phyloP scores from a whole-genome alignment of 1,140 invertebrate genomes.

The Coenobita brevimanus region DNA sequence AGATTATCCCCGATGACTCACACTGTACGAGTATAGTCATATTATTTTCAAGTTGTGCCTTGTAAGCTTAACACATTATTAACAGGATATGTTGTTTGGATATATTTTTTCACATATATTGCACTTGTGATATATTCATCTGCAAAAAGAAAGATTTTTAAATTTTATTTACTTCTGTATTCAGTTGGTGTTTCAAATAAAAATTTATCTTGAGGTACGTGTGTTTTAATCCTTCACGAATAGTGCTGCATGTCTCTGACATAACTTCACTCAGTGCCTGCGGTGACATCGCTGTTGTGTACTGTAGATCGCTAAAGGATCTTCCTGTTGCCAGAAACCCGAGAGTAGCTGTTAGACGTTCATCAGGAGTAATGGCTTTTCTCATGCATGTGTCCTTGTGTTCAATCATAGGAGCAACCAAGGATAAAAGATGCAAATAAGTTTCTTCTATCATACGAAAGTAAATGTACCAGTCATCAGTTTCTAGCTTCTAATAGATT shows the following conservation, averaged over 20 bases:
- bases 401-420: too few species aligned
- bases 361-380: too few species aligned
- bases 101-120: neutral
- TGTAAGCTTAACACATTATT: too few species aligned
- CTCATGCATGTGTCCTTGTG: too few species aligned
- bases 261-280: slow-evolving; percentile 9
- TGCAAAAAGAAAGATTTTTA: neutral
- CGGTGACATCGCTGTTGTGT: slow-evolving; percentile 3
- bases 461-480: too few species aligned
- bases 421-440: too few species aligned
- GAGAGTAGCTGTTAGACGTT: too few species aligned
- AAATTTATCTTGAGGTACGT: neutral
- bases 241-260: neutral
- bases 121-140: neutral
- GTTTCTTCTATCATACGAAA: too few species aligned
- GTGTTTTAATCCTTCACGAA: neutral
- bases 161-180: neutral
- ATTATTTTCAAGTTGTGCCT: too few species aligned
- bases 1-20: neutral
- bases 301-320: neutral
- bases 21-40: too few species aligned
- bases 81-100: too few species aligned
- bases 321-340: neutral
- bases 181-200: neutral
- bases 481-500: too few species aligned